A percentile compares a stretch with the other conserved stretches of the same genome.
Conservation (phyloP, 2,888 invertebrate species). For the Brachypterus glaber region DNA sequence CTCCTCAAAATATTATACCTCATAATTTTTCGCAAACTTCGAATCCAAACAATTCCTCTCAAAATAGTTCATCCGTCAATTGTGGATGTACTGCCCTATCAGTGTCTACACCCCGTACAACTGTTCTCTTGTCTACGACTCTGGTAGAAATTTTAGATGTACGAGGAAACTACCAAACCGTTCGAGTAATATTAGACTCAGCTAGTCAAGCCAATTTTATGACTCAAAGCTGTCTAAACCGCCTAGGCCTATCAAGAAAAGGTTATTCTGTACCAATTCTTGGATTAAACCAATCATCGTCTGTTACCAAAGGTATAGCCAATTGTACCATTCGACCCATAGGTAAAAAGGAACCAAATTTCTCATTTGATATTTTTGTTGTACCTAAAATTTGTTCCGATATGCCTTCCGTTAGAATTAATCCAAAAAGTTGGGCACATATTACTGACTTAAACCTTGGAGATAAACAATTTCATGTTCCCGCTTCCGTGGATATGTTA, state of each 20-base stretch:
- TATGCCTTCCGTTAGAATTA: neutral
- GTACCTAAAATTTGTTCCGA: no score
- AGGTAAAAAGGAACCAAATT: no score
- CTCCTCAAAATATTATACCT: no score
- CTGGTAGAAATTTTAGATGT: constrained; percentile 3
- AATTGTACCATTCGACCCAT: no score
- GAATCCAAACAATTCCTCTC: no score
- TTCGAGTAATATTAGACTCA: constrained; percentile 4
- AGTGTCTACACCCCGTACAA: neutral
- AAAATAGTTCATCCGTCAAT: no score
- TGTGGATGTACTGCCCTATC: no score
- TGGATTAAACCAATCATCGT: constrained; percentile 6
- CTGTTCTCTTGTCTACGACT: constrained; percentile 5
- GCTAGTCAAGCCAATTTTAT: constrained; percentile 10
- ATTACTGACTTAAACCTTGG: neutral
- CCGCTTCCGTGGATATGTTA: neutral
- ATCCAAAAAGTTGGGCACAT: neutral
- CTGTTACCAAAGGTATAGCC: no score
- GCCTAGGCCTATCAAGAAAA: constrained; percentile 4
- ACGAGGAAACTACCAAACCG: constrained; percentile 3
- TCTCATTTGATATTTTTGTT: no score
- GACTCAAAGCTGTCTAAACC: constrained; percentile 6
- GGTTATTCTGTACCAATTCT: constrained; percentile 2
- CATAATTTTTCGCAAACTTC: no score
- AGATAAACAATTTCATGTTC: neutral